Base-by-base conservation (phyloP, 1,140 invertebrate genomes). In the Pseudomyrmex flavicornis region DNA sequence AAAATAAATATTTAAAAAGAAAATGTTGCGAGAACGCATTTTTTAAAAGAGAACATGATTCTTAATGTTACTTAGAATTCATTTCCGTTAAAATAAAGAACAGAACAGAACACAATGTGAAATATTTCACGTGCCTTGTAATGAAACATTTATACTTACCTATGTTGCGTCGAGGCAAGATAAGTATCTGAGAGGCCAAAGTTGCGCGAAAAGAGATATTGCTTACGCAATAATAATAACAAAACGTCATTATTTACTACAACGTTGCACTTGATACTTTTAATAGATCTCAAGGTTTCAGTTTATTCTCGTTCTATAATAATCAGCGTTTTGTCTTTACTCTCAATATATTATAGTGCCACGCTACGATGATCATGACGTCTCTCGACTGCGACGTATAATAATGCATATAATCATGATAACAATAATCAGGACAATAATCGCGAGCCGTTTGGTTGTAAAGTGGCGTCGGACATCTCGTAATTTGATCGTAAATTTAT, bases 261-360 rank as follows among this genome's bases (percentile, higher is more conserved):
- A 85, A 87, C 86, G 48, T 82, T 88, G 83, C 83, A 73, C 76
- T 88, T 46, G 68, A 88, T 88, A 56, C 66, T 65, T 85, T 88
- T 85, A 87, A 88, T 85, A 88, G 75, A 88, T 76, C 75, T 85
- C 74, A 48, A 17, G 35, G 5, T 35, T 35, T 86, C 59, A 50
- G 20, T 74, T 74, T 69, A 73, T 77, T 52, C 56, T 65, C 59
- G 50, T 50, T 86, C 68, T 84, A 86, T 84, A 75, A 84, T 87
- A 66, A 83, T 84, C 46, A 77, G 10, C 50, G n/a, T 82, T 80
- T 84, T 17, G 54, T 82, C 65, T 17, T 63, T 84, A 75, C n/a
- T 70, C 10, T 80, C 62, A 72, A 74, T 66, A 74, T 35, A 35
- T 35, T 35, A 35, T 35, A 35, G 85, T 87, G 85, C 85, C 87